phyloP scores from a whole-genome alignment of 2,888 invertebrate genomes.

The Idaea straminata region DNA sequence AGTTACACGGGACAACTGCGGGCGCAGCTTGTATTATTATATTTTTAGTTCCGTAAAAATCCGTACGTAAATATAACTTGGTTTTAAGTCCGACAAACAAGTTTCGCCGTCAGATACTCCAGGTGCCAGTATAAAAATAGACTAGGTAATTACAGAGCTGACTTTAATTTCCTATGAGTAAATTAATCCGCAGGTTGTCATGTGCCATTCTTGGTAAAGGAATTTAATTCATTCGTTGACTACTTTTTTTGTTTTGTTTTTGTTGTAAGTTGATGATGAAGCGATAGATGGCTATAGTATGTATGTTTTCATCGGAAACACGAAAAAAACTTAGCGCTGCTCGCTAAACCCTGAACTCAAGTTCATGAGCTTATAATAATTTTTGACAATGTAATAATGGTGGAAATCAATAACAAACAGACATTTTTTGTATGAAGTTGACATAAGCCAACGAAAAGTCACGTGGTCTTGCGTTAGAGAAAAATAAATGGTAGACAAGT shows the following conservation, averaged over 20 bases:
- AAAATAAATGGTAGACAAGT: too few relatives aligned
- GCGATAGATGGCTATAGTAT: neutral
- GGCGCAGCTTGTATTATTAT: too few relatives aligned
- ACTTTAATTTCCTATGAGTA: slow-evolving; percentile 53
- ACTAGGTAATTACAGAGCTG: slow-evolving; percentile 51
- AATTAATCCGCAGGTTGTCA: slow-evolving; percentile 46
- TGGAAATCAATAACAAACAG: neutral
- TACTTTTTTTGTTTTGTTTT: neutral
- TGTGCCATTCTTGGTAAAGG: slow-evolving; percentile 31
- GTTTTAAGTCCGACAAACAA: neutral
- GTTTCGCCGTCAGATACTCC: slow-evolving; percentile 23
- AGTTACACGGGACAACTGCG: too few relatives aligned
- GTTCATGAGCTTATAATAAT: neutral
- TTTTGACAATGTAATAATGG: neutral
- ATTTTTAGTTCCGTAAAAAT: neutral
- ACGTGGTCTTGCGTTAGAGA: too few relatives aligned
- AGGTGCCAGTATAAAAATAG: slow-evolving; percentile 60
- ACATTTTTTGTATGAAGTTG: too few relatives aligned
- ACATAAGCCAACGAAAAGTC: too few relatives aligned
- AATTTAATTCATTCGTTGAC: slow-evolving; percentile 3
- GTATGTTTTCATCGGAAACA: neutral
- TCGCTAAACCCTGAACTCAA: too few relatives aligned
- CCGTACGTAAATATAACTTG: neutral
- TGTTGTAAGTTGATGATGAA: neutral
- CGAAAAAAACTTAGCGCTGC: too few relatives aligned